Evolutionary conservation across 2,888 invertebrate genomes (phyloP).

Genomic region (Eupithecia inturbata): DNA sequence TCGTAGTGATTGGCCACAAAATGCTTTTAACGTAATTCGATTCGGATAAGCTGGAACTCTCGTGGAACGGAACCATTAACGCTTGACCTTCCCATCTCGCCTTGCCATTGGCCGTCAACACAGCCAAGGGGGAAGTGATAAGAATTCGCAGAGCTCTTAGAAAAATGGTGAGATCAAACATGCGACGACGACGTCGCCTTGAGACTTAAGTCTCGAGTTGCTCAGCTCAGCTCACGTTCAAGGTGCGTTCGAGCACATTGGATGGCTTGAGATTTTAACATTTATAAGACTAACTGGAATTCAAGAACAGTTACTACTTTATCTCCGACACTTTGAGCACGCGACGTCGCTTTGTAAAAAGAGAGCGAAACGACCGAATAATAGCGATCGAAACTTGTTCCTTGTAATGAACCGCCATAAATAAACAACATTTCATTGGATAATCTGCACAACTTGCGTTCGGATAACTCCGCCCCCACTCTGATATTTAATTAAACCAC

Average conservation of each 20-base stretch:
- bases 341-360: conserved; percentile 45
- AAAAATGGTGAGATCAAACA: conserved; percentile 63
- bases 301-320: conserved; percentile 52
- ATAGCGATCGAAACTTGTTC: conserved; percentile 60
- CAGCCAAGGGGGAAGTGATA: conserved; percentile 50
- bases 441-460: conserved; percentile 65
- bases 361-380: conserved; percentile 44
- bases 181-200: conserved; percentile 75
- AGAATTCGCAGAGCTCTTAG: conserved; percentile 62
- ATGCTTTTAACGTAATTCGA: conserved; percentile 81
- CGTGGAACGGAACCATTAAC: conserved; percentile 69
- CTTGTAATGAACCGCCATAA: conserved; percentile 58
- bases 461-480: conserved; percentile 66
- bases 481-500: conserved; percentile 75
- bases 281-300: conserved; percentile 53
- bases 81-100: conserved; percentile 59
- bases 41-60: conserved; percentile 75
- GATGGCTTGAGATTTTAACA: conserved; percentile 63
- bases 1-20: conserved; percentile 79
- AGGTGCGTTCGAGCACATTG: conserved; percentile 70
- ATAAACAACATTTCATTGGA: conserved; percentile 58
- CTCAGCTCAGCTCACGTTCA: conserved; percentile 82
- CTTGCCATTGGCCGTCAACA: conserved; percentile 50
- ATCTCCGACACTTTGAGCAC: conserved; percentile 44
- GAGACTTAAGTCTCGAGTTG: conserved; percentile 78